phyloP scores from a whole-genome alignment of 2,888 invertebrate species.

The Bombyx huttoni region DNA sequence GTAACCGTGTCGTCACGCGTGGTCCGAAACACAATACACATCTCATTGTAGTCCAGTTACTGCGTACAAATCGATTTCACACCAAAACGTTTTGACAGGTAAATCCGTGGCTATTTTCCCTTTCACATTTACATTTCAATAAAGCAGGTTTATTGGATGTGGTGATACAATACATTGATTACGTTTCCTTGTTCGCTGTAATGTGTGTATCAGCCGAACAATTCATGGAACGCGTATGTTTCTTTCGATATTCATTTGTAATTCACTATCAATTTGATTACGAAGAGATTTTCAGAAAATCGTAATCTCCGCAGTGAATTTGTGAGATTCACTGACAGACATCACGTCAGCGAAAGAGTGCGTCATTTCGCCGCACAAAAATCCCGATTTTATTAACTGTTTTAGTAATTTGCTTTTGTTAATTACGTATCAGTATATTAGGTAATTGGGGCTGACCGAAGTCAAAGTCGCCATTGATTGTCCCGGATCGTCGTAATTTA shows the following conservation, averaged over 20 bases:
- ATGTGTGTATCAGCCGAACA: not conserved
- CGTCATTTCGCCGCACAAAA: not conserved
- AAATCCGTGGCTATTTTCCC: conserved; percentile 38
- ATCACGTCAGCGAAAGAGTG: not conserved
- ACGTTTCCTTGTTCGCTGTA: conserved; percentile 12
- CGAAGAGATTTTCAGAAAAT: not conserved
- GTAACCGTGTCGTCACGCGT: conserved; percentile 46
- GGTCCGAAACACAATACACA: conserved; percentile 27
- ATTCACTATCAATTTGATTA: not conserved
- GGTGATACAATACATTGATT: conserved; percentile 16
- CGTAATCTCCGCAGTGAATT: not conserved
- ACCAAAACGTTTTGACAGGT: conserved; percentile 26
- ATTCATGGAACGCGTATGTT: not conserved
- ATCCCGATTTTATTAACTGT: not conserved
- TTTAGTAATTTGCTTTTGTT: no score
- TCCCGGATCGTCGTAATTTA: no score
- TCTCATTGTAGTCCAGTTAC: conserved; percentile 34
- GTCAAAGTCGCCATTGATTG: no score
- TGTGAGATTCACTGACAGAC: not conserved
- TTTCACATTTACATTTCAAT: conserved; percentile 44
- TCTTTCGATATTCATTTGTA: not conserved
- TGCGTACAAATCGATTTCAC: conserved; percentile 54
- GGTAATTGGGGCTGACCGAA: no score
- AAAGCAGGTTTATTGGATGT: conserved; percentile 15
- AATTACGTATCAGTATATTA: no score